Base-by-base conservation (phyloP, 1,140 invertebrate genomes). In the Drosophila teissieri region DNA sequence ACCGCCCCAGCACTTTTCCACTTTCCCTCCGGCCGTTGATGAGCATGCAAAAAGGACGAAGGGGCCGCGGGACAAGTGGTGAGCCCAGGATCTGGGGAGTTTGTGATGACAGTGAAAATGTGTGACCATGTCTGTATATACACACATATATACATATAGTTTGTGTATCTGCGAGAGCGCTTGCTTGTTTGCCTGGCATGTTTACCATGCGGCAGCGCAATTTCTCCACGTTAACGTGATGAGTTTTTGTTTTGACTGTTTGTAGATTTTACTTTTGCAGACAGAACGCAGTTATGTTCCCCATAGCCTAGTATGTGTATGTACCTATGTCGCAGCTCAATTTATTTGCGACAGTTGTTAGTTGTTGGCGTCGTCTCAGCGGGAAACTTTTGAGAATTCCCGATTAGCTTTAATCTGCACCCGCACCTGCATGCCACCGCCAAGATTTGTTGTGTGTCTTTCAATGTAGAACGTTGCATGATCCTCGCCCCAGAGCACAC, bases 41-140 rank as follows among this genome's bases (percentile, higher is more conserved):
- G 78, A 74, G 64, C 65, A 63, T 69, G 74, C 60, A 61, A 67
- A 14, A 11, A 15, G 19, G 55, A 17, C 40, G 51, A 14, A 10
- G 15, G 17, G 27, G 14, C 12, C 36, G 27, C 42, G 34, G 49
- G n/a, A 22, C 42, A 42, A 36, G 62, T 48, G 67, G 37, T 54
- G 51, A 74, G 72, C 44, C 53, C 63, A 60, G 57, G 58, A 58
- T 75, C 55, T 80, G 72, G 64, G 67, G 67, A 56, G 67, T 53
- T 64, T 48, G 80, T 78, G 74, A 78, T 83, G 80, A 78, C 80
- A 83, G 80, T 73, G 68, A 78, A 82, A 83, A 82, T 67, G 77
- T 80, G 61, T 62, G 61, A 62, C 76, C 76, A 58, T 79, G 61
- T 79, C 51, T 60, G 56, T 60, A 24, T 40, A 52, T 19, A 19